Evolutionary conservation across 1,140 invertebrate species (phyloP), one percentile per base, ranked within the genome.

Genomic region (Drosophila erecta): DNA sequence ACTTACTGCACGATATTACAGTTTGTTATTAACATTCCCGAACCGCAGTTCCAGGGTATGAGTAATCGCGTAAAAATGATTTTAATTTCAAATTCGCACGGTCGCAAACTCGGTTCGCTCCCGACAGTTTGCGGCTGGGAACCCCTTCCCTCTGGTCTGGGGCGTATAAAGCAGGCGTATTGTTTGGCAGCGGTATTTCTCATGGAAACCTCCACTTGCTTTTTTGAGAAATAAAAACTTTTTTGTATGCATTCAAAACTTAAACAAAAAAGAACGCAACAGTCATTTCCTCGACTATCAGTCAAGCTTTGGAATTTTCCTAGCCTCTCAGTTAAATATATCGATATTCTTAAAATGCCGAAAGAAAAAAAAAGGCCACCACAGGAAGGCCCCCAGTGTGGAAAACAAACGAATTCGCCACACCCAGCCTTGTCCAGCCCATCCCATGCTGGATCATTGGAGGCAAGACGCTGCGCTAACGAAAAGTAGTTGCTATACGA

Each of bases 1-100:
- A 64, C 58, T 70, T 46, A 38, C 46, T 62, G 70, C 47, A 69
- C 61, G 69, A 79, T 79, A 79, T 69, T 69, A 69, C 41, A 58
- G 38, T 30, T 58, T 47, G 49, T 64, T 79, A 79, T 79, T 79
- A 74, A 79, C 57, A 74, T 78, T 77, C 51, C 51, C 37, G 35
- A 59, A 33, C 30, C 15, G 33, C 27, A 35, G 41, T 61, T 24
- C 24, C 46, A 27, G 33, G 37, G 61, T 30, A 58, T 37, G 41
- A 30, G 73, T 55, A 70, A 33, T 33, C 40, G 30, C 20, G 37
- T 17, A 24, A 24, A 58, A 53, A 49, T 57, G 55, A 61, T 77
- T 78, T 77, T 37, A 77, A 71, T 35, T 71, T 58, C 5, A 47
- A 47, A 77, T 70, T 78, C 64, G 66, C 66, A 70, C 64, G 50